These are phyloP conservation scores for Pseudopleuronectes americanus DNA, from an alignment of 2,797 vertebrate genomes.

Conservation along the genomic window DNA sequence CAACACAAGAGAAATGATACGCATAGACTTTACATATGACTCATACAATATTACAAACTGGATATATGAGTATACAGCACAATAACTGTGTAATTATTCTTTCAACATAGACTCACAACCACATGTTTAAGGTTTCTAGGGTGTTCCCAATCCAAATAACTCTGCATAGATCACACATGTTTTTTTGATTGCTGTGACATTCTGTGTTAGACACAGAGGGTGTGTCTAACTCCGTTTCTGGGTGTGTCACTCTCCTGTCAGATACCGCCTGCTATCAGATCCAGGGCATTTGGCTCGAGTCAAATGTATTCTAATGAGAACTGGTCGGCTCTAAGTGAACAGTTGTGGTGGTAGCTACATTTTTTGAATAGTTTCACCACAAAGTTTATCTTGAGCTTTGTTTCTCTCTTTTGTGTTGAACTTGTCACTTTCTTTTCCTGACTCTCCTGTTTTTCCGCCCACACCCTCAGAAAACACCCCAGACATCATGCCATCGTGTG, in stretches of 20 bases:
- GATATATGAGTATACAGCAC: no score
- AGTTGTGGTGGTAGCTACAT: not conserved
- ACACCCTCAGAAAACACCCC: not conserved
- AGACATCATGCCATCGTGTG: not conserved
- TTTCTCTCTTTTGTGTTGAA: not conserved
- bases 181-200: constrained; percentile 2
- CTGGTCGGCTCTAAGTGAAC: not conserved
- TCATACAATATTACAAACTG: no score
- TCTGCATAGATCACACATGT: not conserved
- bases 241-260: constrained; percentile 24
- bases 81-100: no score
- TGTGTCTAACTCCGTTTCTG: not conserved
- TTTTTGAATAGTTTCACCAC: not conserved
- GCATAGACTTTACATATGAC: not conserved
- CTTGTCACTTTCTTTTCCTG: not conserved
- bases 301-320: not conserved
- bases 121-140: not conserved
- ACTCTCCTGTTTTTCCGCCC: constrained; percentile 16
- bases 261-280: constrained; percentile 24
- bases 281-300: not conserved
- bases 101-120: no score
- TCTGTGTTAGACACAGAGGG: constrained; percentile 1
- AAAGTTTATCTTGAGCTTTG: not conserved
- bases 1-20: not conserved
- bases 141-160: not conserved